Percentiles rank a stretch among this genome's conserved stretches.
These are phyloP conservation scores for Elegia similella DNA, from an alignment of 2,888 invertebrate species.

Conservation along the genomic window DNA sequence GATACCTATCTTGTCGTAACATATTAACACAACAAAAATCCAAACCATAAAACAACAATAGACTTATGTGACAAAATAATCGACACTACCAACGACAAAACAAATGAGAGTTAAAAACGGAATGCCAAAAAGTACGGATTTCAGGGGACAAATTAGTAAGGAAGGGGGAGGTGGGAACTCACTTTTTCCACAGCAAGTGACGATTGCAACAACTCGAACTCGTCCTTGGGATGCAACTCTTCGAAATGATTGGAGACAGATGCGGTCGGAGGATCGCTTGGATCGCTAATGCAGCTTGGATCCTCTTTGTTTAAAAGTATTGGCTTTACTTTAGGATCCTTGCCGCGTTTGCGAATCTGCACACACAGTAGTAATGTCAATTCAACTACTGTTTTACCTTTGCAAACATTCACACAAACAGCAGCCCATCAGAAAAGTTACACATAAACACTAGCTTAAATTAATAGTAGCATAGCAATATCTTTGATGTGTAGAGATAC, in stretches of 20 bases:
- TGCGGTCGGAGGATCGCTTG: slow-evolving; percentile 57
- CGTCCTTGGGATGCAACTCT: slow-evolving; percentile 91
- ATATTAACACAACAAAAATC: slow-evolving; percentile 1
- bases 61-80: neutral
- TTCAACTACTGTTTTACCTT: slow-evolving; percentile 21
- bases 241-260: slow-evolving; percentile 86
- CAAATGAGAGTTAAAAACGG: slow-evolving; percentile 3
- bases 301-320: slow-evolving; percentile 89
- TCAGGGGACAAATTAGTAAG: slow-evolving; percentile 22
- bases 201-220: slow-evolving; percentile 78
- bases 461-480: neutral
- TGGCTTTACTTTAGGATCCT: slow-evolving; percentile 87
- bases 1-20: neutral
- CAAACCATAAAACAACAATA: neutral
- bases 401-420: neutral
- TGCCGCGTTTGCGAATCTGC: slow-evolving; percentile 85
- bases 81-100: slow-evolving; percentile 5
- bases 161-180: slow-evolving; percentile 49
- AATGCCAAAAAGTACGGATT: slow-evolving; percentile 18
- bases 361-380: slow-evolving; percentile 36
- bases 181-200: slow-evolving; percentile 68
- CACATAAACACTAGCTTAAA: neutral
- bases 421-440: too few relatives aligned
- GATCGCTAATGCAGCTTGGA: slow-evolving; percentile 80
- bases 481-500: neutral